A percentile compares a stretch with the other conserved stretches of the same genome.
phyloP scores from a whole-genome alignment of 2,888 invertebrate species.

The Clanis bilineata region DNA sequence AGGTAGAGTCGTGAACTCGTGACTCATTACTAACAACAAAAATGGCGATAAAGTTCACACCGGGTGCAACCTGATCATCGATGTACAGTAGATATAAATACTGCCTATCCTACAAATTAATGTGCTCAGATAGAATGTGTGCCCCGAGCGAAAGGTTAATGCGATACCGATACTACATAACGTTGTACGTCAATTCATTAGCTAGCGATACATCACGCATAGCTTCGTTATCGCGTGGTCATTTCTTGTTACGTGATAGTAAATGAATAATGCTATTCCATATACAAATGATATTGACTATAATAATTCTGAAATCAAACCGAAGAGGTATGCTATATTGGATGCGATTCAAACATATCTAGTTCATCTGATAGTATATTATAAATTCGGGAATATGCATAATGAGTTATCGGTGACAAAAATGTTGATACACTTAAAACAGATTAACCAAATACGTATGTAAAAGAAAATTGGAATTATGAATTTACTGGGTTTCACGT shows the following conservation, averaged over 20 bases:
- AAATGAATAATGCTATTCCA: not conserved
- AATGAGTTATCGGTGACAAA: no score
- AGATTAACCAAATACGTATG: no score
- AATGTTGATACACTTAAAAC: no score
- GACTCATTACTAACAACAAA: slow-evolving; percentile 21
- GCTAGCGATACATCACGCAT: slow-evolving; percentile 32
- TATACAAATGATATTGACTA: not conserved
- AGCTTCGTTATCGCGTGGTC: not conserved
- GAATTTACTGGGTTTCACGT: no score
- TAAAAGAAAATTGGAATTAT: no score
- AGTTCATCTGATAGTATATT: no score
- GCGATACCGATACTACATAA: slow-evolving; percentile 46
- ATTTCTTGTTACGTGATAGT: not conserved
- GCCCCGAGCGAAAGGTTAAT: slow-evolving; percentile 56
- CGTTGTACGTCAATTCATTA: slow-evolving; percentile 45
- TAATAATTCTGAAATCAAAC: no score
- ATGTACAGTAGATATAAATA: slow-evolving; percentile 36
- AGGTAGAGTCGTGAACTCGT: not conserved
- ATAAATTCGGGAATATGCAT: no score
- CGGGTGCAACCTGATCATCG: slow-evolving; percentile 31
- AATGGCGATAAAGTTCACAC: slow-evolving; percentile 24
- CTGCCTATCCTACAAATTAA: slow-evolving; percentile 54
- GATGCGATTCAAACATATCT: no score
- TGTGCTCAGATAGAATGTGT: slow-evolving; percentile 51
- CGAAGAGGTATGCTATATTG: no score